These are phyloP conservation scores for Acrossocheilus fasciatus DNA, from an alignment of 2,797 vertebrate species.

Conservation along the genomic window DNA sequence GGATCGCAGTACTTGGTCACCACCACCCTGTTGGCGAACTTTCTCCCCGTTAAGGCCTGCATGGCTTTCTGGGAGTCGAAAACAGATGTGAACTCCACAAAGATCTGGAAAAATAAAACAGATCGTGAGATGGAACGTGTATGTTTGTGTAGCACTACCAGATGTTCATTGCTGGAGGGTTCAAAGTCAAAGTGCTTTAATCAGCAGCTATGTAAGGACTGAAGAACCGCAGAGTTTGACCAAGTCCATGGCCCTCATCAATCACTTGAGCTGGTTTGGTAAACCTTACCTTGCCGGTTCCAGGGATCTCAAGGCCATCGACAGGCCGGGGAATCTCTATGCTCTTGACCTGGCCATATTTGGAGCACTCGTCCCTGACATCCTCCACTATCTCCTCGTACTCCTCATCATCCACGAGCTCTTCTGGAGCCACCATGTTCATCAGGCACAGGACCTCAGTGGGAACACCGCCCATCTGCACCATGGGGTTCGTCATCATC, in stretches of 20 bases:
- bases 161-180: slow-evolving; percentile 3
- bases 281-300: slow-evolving; percentile 87
- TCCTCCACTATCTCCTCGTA: slow-evolving; percentile 96
- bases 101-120: slow-evolving; percentile 78
- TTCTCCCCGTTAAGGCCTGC: slow-evolving; percentile 93
- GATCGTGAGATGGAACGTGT: not conserved
- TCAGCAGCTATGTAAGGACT: not conserved
- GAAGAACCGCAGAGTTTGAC: not conserved
- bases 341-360: slow-evolving; percentile 93
- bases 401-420: slow-evolving; percentile 92
- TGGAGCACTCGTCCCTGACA: slow-evolving; percentile 91
- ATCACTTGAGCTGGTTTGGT: not conserved
- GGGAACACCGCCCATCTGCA: slow-evolving; percentile 92
- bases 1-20: slow-evolving; percentile 98
- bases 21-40: slow-evolving; percentile 95
- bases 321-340: slow-evolving; percentile 94
- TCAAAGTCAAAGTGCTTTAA: not conserved
- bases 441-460: slow-evolving; percentile 94
- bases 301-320: slow-evolving; percentile 90
- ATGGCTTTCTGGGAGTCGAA: slow-evolving; percentile 98
- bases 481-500: slow-evolving; percentile 89
- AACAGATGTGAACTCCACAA: slow-evolving; percentile 94
- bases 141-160: not conserved
- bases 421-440: slow-evolving; percentile 96
- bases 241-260: not conserved